Conservation (phyloP, 2,113 vertebrate species). For the Triplophysa siluroides region DNA sequence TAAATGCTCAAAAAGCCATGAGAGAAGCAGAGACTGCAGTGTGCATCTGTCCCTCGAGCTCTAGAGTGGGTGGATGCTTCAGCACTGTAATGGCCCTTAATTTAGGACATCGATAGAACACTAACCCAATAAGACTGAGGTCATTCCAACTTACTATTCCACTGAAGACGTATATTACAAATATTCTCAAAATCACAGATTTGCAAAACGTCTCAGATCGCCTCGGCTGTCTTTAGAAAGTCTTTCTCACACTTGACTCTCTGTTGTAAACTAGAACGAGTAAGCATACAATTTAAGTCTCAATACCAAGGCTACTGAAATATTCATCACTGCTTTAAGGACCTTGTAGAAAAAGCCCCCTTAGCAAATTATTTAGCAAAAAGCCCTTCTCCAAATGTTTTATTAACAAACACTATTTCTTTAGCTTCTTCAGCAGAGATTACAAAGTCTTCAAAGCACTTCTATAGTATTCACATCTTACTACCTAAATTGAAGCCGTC, state of each 20-base stretch:
- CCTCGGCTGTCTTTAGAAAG: neutral
- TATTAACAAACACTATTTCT: constrained; percentile 5
- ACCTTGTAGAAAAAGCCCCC: constrained; percentile 13
- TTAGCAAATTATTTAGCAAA: constrained; percentile 12
- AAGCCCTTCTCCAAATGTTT: constrained; percentile 16
- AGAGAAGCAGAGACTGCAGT: constrained; percentile 5
- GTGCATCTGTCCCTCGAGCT: neutral
- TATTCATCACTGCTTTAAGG: constrained; percentile 21
- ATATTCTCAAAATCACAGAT: constrained; percentile 7
- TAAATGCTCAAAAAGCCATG: neutral
- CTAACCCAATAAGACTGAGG: constrained; percentile 17
- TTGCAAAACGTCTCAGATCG: constrained; percentile 1
- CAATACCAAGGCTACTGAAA: constrained; percentile 39
- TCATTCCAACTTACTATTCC: constrained; percentile 1
- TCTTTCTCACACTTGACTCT: neutral
- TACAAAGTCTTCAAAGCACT: neutral
- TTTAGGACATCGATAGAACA: constrained; percentile 6
- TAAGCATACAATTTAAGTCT: constrained; percentile 18
- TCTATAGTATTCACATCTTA: neutral
- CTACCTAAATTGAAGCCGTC: neutral
- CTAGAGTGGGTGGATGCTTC: constrained; percentile 10
- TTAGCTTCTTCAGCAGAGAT: neutral
- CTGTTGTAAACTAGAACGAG: neutral
- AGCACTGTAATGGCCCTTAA: constrained; percentile 5
- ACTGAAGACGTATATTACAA: neutral